Base-by-base conservation (phyloP, 2,888 invertebrate genomes). In the Tortricodes alternella region DNA sequence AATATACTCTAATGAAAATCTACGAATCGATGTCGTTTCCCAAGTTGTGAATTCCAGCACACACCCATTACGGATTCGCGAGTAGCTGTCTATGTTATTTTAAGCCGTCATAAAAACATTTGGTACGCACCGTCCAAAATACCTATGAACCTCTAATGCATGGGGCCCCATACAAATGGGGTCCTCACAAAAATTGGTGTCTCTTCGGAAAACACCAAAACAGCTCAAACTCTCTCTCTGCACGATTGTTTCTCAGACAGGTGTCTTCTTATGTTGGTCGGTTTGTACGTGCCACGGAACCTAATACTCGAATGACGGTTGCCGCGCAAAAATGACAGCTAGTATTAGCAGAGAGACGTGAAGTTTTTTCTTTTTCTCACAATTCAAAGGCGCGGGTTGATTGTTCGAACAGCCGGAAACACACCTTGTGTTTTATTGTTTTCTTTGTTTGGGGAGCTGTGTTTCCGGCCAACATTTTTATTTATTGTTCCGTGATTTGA, bases 221-320 rank as follows among this genome's bases (percentile, higher is more conserved):
- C 16, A 44, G 16, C 21, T 44, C 18, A 18, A 32, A 18, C 35
- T 29, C 29, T n/a, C n/a, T 16, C 44, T 32, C 15, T 29, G 11
- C 37, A 11, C 2, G 35, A 13, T 34, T 27, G 16, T 5, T n/a
- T 38, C 32, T 23, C 2, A 3, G 2, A 9, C 6, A 23, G 29
- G 19, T 37, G n/a, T 19, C 50, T 37, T 38, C 13, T 8, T 19
- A 43, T 23, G 7, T 29, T 38, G 35, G 43, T 7, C 29, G 23
- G 60, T 57, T 44, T 46, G 51, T 46, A 75, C 76, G 76, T 76
- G 75, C 70, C 62, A 35, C 43, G 74, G 64, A 71, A 71, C 68
- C 61, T 70, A 73, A 76, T 72, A 69, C 63, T 53, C 43, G 43
- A 56, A 51, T 44, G 56, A 49, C 56, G 39, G 52, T 46, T 46